These are phyloP conservation scores for Pterocles gutturalis DNA, from an alignment of 2,113 vertebrate species.

Conservation along the genomic window DNA sequence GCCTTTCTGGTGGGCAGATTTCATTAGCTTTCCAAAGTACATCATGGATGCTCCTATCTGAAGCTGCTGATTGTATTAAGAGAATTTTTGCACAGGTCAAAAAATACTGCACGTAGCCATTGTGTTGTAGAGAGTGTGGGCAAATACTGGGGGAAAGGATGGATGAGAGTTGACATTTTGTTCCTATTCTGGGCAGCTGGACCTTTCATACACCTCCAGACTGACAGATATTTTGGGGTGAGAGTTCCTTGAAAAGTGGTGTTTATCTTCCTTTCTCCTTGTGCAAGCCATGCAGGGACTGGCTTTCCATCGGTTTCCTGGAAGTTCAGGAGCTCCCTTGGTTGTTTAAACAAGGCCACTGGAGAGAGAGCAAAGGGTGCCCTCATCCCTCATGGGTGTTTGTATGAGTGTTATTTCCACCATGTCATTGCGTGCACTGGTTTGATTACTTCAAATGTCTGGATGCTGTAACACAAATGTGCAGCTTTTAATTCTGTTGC, in stretches of 20 bases:
- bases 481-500: constrained; percentile 22
- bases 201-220: background rate
- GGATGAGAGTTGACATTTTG: background rate
- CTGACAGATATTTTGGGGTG: background rate
- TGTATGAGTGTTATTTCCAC: background rate
- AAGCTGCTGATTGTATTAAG: background rate
- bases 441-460: background rate
- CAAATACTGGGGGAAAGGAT: background rate
- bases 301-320: background rate
- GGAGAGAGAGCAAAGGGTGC: background rate
- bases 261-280: background rate
- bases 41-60: background rate
- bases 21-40: constrained; percentile 7
- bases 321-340: background rate
- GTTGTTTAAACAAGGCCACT: background rate
- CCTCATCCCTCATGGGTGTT: rapidly evolving
- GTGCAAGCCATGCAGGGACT: background rate
- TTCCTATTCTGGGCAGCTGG: background rate
- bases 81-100: background rate
- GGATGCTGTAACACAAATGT: background rate
- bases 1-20: constrained; percentile 3
- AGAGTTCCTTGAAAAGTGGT: background rate
- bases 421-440: background rate
- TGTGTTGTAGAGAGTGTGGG: background rate
- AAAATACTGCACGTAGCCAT: background rate